Evolutionary conservation across 1,140 invertebrate genomes (phyloP), one percentile per base, ranked within the genome.

Genomic region (Hycleus cichorii): DNA sequence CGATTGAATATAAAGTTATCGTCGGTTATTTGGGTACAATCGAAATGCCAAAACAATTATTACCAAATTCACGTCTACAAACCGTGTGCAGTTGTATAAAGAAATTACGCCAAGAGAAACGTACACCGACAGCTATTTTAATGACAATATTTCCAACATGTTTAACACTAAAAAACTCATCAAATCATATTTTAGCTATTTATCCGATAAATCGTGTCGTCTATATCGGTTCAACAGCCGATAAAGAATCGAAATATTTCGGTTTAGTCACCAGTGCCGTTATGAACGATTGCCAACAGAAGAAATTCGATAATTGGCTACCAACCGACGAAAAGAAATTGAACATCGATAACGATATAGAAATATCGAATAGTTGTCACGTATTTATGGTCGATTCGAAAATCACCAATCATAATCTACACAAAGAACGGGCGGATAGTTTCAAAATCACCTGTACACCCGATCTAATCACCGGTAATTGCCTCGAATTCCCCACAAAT

Each of bases 11-110:
- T 66, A 83, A 88, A 59, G 90, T 89, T 0, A 83, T 97, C 10
- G 91, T 97, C 3, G 93, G 94, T 0, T 97, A 97, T 74, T 79
- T 97, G 47, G 94, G 95, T 3, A 95, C 93, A 0, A 95, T 97
- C 48, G 94, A 97, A 76, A 95, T 95, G 79, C 93, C 93, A 0
- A 88, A 89, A 72, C 89, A 93, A 68, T 76, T 89, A 42, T 83
- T 87, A 49, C 82, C 89, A 0, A 85, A 83, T 47, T 86, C 86
- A 5, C 85, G 88, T 69, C 79, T 89, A 44, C 84, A 86, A 60
- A 83, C 83, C 2, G 83, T 85, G 8, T 75, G 80, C 39, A 92
- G 86, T 53, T 95, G 93, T 68, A 93, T 97, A 12, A 83, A 91
- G 58, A 86, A 93, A 69, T 74, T 97, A 38, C 79, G 93, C 49